Conservation (phyloP, 2,113 vertebrate genomes). For the Engystomops pustulosus region DNA sequence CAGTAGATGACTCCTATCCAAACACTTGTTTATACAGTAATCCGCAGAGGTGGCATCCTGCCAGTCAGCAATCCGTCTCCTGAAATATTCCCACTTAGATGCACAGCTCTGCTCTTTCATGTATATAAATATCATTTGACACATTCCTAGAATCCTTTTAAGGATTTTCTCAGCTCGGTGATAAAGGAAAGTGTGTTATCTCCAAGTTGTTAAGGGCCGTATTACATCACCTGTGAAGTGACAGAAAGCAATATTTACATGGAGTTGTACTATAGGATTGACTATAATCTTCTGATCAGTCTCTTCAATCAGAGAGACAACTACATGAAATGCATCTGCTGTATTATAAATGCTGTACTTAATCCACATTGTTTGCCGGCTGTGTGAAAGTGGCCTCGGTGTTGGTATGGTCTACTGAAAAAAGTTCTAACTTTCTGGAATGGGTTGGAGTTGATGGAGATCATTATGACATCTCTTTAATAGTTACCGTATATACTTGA, state of each 20-base stretch:
- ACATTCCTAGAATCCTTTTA: constrained; percentile 24
- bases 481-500: too few species aligned
- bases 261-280: neutral
- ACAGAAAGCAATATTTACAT: neutral
- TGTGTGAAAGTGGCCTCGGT: too few species aligned
- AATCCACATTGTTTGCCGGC: too few species aligned
- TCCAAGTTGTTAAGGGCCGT: neutral
- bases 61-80: neutral
- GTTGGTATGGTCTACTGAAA: too few species aligned
- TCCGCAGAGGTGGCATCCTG: neutral
- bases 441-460: too few species aligned
- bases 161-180: constrained; percentile 31
- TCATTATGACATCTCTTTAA: too few species aligned
- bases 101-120: neutral
- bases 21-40: constrained; percentile 26
- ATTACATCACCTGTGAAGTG: constrained; percentile 7
- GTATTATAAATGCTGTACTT: too few species aligned
- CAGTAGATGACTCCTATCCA: neutral
- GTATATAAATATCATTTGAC: constrained; percentile 22
- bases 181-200: neutral
- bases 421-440: too few species aligned
- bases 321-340: neutral
- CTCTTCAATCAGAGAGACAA: neutral
- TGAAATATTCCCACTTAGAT: neutral
- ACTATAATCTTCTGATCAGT: neutral